phyloP scores from a whole-genome alignment of 2,113 vertebrate species.

The Oryzias javanicus region DNA sequence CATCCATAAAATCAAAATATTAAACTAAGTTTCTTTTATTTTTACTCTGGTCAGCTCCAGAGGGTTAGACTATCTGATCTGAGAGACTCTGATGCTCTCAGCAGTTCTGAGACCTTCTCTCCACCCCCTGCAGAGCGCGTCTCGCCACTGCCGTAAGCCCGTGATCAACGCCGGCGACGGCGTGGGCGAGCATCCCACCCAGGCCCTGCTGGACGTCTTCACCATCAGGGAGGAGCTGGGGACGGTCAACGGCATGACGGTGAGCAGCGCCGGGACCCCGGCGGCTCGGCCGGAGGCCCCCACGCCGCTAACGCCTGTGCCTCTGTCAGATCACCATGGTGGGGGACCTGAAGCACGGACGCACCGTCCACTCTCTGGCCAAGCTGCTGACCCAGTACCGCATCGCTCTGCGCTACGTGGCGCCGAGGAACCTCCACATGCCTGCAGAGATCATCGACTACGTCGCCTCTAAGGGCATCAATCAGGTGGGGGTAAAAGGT shows the following conservation, averaged over 20 bases:
- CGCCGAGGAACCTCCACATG: conserved; percentile 88
- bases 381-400: conserved; percentile 94
- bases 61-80: background rate
- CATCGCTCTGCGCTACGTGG: conserved; percentile 90
- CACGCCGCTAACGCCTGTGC: background rate
- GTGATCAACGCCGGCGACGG: conserved; percentile 96
- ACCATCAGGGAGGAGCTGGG: conserved; percentile 97
- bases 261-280: conserved; percentile 57
- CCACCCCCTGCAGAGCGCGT: conserved; percentile 76
- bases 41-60: too few species aligned
- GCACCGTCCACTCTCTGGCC: conserved; percentile 94
- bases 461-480: conserved; percentile 90
- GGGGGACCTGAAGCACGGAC: conserved; percentile 94
- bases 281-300: too few species aligned
- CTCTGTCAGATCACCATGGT: conserved; percentile 92
- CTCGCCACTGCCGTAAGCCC: conserved; percentile 90
- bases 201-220: conserved; percentile 95
- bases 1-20: too few species aligned
- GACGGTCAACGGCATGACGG: conserved; percentile 98
- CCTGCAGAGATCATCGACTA: conserved; percentile 85
- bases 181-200: conserved; percentile 94
- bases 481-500: conserved; percentile 80
- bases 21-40: too few species aligned
- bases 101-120: background rate
- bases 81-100: background rate